Percentiles rank a stretch among this genome's conserved stretches.
Evolutionary conservation across 2,888 invertebrate species (phyloP).

Genomic region (Arctia plantaginis): DNA sequence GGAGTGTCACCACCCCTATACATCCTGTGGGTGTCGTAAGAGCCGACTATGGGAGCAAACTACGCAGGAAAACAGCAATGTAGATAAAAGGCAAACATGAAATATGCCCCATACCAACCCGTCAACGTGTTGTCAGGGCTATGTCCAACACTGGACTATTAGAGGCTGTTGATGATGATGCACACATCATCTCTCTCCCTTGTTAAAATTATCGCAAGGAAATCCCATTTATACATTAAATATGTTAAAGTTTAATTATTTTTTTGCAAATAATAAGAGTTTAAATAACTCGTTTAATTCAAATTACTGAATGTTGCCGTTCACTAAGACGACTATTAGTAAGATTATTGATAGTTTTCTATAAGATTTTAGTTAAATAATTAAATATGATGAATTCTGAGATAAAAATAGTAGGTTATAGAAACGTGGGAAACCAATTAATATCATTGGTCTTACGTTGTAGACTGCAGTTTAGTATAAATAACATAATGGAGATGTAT

Average conservation of each 20-base stretch:
- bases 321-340: constrained; percentile 2
- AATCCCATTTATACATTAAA: not conserved
- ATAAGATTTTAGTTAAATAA: constrained; percentile 17
- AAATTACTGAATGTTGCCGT: not conserved
- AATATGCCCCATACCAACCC: too few relatives aligned
- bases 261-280: not conserved
- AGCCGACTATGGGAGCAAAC: too few relatives aligned
- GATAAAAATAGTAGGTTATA: constrained; percentile 3
- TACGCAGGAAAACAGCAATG: too few relatives aligned
- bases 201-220: too few relatives aligned
- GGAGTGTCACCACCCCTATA: too few relatives aligned
- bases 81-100: too few relatives aligned
- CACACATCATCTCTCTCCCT: too few relatives aligned
- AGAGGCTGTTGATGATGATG: too few relatives aligned
- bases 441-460: not conserved
- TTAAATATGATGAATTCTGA: constrained; percentile 3
- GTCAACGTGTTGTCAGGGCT: too few relatives aligned
- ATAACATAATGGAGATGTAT: not conserved
- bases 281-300: not conserved
- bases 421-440: constrained; percentile 14
- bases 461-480: not conserved
- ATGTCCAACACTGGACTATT: too few relatives aligned
- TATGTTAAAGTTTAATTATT: not conserved
- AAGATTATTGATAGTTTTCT: constrained; percentile 18
- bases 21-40: too few relatives aligned